Evolutionary conservation across 2,888 invertebrate genomes (phyloP).

Genomic region (Tipula confusa): DNA sequence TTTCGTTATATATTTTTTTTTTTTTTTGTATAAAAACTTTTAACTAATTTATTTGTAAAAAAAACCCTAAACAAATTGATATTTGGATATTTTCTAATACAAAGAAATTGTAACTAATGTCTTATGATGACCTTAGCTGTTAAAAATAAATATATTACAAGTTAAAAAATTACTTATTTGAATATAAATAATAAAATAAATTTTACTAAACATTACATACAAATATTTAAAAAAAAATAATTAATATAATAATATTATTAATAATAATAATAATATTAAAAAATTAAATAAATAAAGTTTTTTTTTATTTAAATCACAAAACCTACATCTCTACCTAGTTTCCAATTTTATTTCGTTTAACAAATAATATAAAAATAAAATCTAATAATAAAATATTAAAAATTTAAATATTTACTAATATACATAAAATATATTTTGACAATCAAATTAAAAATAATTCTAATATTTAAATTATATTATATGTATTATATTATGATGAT

Average conservation of each 20-base stretch:
- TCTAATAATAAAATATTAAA: background rate
- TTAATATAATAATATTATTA: too few relatives aligned
- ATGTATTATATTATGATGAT: background rate
- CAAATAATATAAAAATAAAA: background rate
- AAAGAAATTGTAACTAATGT: constrained; percentile 47
- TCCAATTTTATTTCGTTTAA: background rate
- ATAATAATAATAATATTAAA: too few relatives aligned
- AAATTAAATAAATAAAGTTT: background rate
- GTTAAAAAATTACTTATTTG: background rate
- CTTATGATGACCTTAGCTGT: constrained; percentile 49
- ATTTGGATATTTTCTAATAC: constrained; percentile 20
- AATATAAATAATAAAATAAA: background rate
- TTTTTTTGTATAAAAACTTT: constrained; percentile 36
- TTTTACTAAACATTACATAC: background rate
- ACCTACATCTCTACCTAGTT: background rate
- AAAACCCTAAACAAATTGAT: constrained; percentile 31
- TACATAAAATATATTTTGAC: background rate
- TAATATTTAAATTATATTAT: too few relatives aligned
- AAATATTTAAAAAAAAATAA: background rate
- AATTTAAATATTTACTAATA: background rate
- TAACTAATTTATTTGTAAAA: constrained; percentile 30
- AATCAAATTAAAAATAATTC: background rate
- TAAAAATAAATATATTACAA: constrained; percentile 33
- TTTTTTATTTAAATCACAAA: background rate
- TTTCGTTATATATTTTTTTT: constrained; percentile 36